These are phyloP conservation scores for Pseudococcus viburni DNA, from an alignment of 2,888 invertebrate genomes.

Conservation along the genomic window DNA sequence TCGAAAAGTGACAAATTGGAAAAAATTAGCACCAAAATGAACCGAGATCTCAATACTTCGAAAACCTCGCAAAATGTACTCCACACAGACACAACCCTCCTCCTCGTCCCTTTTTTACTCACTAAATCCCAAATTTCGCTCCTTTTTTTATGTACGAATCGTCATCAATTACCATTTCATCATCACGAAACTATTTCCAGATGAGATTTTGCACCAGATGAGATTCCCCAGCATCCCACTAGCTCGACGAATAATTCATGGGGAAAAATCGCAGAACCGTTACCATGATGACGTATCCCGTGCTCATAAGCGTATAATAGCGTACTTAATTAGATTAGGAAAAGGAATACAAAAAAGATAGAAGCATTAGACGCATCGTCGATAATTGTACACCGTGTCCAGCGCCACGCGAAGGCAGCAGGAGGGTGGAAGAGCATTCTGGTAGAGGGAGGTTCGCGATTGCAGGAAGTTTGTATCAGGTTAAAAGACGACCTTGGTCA, in stretches of 20 bases:
- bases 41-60: no score
- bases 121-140: no score
- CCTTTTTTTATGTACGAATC: no score
- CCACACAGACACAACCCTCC: no score
- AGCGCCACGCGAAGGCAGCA: background rate
- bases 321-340: constrained; percentile 4
- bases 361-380: background rate
- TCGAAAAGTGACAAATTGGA: no score
- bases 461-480: constrained; percentile 30
- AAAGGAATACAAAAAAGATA: background rate
- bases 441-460: background rate
- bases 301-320: background rate
- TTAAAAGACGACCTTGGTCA: constrained; percentile 57
- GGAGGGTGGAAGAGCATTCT: background rate
- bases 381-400: constrained; percentile 3
- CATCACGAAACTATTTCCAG: no score
- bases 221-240: background rate
- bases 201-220: background rate
- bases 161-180: no score
- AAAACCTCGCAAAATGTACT: no score
- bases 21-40: no score
- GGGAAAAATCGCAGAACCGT: constrained; percentile 19
- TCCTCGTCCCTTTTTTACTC: no score
- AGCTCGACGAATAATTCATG: background rate
- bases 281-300: background rate